Conservation (phyloP, 2,797 vertebrate genomes). For the Bufotes viridis region DNA sequence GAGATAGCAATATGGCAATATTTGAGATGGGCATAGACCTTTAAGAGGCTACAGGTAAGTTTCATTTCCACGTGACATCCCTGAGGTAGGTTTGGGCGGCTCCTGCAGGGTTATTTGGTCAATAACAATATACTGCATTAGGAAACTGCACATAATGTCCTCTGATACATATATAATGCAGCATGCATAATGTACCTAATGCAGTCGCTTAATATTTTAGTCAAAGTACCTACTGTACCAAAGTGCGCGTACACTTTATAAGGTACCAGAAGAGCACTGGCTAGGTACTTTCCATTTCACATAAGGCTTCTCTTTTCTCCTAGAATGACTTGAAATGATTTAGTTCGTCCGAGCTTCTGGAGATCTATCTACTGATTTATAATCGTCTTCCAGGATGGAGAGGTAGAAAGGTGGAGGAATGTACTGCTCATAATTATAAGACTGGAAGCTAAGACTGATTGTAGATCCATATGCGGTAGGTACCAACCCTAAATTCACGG, state of each 20-base stretch:
- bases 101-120: neutral
- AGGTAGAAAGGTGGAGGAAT: neutral
- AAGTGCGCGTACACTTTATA: neutral
- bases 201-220: constrained; percentile 1
- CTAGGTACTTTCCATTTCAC: neutral
- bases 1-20: too few species aligned
- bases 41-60: too few species aligned
- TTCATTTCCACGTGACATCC: neutral
- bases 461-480: neutral
- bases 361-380: neutral
- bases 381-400: neutral
- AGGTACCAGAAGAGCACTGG: neutral
- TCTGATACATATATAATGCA: neutral
- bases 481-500: neutral
- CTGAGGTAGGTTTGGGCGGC: neutral
- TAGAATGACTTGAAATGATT: neutral
- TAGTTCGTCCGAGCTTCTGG: neutral
- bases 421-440: neutral
- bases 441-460: neutral
- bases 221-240: neutral
- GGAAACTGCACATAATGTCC: neutral
- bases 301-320: neutral
- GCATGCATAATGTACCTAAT: constrained; percentile 13
- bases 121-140: neutral
- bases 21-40: too few species aligned